Conservation (phyloP, 2,888 invertebrate species). For the Lasioglossum morio region DNA sequence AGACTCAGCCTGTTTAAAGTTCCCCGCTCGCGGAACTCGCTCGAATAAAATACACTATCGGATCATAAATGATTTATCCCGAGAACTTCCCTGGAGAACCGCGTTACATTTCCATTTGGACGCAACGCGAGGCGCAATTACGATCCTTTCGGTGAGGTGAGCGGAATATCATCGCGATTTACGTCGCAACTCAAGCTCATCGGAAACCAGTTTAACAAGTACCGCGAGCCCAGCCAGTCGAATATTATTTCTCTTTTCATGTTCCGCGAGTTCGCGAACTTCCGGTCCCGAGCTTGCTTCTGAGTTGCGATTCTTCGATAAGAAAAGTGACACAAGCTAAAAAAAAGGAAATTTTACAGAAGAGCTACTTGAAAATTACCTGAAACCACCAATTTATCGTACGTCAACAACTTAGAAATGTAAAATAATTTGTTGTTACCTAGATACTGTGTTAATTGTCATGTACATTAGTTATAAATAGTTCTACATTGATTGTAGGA, state of each 20-base stretch:
- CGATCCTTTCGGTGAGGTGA: not conserved
- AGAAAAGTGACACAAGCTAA: too few species aligned
- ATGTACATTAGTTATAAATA: too few species aligned
- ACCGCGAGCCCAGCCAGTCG: conserved; percentile 5
- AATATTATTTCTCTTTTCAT: conserved; percentile 37
- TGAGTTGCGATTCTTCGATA: too few species aligned
- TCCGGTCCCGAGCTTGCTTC: too few species aligned
- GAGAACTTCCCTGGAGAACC: not conserved
- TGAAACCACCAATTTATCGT: too few species aligned
- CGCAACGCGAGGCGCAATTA: not conserved
- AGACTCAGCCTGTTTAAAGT: not conserved
- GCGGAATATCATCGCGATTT: conserved; percentile 6
- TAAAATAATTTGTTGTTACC: too few species aligned
- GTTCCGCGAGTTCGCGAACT: too few species aligned
- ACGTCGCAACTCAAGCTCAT: not conserved
- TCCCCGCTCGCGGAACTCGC: not conserved
- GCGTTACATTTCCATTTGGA: not conserved
- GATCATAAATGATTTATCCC: not conserved
- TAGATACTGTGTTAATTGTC: too few species aligned
- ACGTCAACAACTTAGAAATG: too few species aligned
- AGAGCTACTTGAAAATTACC: too few species aligned
- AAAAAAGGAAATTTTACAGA: too few species aligned
- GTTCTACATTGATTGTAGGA: too few species aligned
- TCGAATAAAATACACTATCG: not conserved
- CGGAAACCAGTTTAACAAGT: conserved; percentile 4